phyloP scores from a whole-genome alignment of 1,140 invertebrate genomes.

The Hyles vespertilio region DNA sequence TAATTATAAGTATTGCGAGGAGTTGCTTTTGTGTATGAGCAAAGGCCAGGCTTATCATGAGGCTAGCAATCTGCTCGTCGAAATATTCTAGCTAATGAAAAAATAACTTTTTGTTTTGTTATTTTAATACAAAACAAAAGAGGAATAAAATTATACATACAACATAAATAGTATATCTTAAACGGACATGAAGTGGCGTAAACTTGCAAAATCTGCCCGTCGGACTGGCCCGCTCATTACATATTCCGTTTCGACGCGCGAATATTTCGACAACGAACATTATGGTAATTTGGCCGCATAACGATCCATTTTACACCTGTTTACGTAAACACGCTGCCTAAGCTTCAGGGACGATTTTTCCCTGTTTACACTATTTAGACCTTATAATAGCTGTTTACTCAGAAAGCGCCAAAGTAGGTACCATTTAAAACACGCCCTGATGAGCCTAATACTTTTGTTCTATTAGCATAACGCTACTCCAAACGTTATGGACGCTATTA shows the following conservation, averaged over 20 bases:
- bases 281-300: constrained; percentile 60
- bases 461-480: no score
- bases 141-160: constrained; percentile 40
- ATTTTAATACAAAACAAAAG: constrained; percentile 17
- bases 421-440: constrained; percentile 5
- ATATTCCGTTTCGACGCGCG: constrained; percentile 50
- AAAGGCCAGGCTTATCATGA: no score
- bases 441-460: constrained; percentile 7
- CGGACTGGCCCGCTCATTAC: constrained; percentile 45
- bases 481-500: no score
- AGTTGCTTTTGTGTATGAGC: no score
- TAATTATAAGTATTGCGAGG: no score
- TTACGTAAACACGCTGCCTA: constrained; percentile 53
- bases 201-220: constrained; percentile 38
- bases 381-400: no score
- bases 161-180: constrained; percentile 37
- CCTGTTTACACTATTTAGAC: constrained; percentile 20
- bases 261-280: constrained; percentile 66
- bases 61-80: no score
- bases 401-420: no score
- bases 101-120: no score
- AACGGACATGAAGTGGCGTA: constrained; percentile 35
- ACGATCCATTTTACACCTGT: constrained; percentile 65
- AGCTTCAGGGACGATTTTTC: constrained; percentile 47
- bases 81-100: no score